Conservation (phyloP, 2,888 invertebrate species). For the Eustalomyia histrio region DNA sequence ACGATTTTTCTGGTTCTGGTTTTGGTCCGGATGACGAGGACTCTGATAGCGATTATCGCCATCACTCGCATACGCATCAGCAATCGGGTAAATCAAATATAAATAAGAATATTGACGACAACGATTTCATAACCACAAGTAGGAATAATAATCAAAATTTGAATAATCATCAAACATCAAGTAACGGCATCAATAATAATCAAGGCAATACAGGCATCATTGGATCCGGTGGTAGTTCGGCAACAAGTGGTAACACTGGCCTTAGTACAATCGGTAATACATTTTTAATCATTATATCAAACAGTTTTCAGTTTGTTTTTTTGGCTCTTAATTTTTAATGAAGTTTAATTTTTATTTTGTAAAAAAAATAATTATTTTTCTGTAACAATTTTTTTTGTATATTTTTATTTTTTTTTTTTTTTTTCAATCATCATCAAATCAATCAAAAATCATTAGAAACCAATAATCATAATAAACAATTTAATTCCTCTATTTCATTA, state of each 20-base stretch:
- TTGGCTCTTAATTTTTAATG: background rate
- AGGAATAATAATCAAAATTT: conserved; percentile 69
- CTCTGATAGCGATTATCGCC: conserved; percentile 76
- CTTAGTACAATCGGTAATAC: conserved; percentile 78
- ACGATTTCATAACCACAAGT: conserved; percentile 75
- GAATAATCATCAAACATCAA: conserved; percentile 76
- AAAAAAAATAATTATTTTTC: conserved; percentile 41
- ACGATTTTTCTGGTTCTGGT: conserved; percentile 92
- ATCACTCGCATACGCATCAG: conserved; percentile 71
- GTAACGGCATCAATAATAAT: conserved; percentile 74
- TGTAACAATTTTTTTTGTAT: conserved; percentile 14
- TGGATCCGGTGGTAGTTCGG: conserved; percentile 64
- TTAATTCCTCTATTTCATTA: conserved; percentile 65
- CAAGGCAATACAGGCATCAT: conserved; percentile 75
- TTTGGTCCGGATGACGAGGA: conserved; percentile 92
- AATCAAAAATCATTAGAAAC: conserved; percentile 62
- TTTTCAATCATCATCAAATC: conserved; percentile 57
- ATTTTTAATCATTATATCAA: conserved; percentile 70
- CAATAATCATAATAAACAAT: conserved; percentile 67
- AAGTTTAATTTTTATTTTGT: conserved; percentile 31
- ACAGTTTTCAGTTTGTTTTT: background rate
- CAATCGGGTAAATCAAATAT: conserved; percentile 74
- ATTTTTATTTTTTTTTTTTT: conserved; percentile 29
- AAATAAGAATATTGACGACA: conserved; percentile 73
- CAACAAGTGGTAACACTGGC: conserved; percentile 75